A percentile compares a stretch with the other conserved stretches of the same genome.
Conservation (phyloP, 2,113 vertebrate species). For the Zootoca vivipara region DNA sequence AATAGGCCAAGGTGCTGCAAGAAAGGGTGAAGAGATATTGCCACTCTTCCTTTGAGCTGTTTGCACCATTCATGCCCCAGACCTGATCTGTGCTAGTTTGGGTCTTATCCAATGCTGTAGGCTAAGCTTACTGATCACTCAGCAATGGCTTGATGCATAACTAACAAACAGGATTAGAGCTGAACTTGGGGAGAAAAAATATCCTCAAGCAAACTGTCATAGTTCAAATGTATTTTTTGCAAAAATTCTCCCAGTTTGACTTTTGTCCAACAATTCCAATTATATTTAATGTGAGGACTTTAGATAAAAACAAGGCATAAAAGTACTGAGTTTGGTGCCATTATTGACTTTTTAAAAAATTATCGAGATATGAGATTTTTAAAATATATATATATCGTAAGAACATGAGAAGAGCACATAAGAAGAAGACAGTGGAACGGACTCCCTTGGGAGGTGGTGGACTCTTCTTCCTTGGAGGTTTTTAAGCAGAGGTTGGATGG, state of each 20-base stretch:
- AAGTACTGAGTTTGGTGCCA: not conserved
- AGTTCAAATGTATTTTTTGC: not conserved
- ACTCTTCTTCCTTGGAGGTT: no score
- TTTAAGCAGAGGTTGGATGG: no score
- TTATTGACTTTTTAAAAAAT: not conserved
- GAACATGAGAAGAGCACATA: not conserved
- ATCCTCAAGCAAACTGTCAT: not conserved
- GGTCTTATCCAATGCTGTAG: constrained; percentile 4
- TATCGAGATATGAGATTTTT: not conserved
- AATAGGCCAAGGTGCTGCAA: not conserved
- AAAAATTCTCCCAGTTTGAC: not conserved
- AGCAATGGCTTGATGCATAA: not conserved
- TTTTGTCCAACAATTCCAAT: not conserved
- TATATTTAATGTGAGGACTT: not conserved
- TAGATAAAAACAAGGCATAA: not conserved
- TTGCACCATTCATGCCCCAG: not conserved
- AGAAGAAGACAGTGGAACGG: no score
- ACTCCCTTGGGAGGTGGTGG: no score
- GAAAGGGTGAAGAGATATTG: not conserved
- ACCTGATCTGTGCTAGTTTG: not conserved
- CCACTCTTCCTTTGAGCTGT: not conserved
- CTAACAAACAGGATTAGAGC: not conserved
- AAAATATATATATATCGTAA: not conserved
- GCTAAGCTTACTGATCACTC: constrained; percentile 20
- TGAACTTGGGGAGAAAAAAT: not conserved